Evolutionary conservation across 2,888 invertebrate species (phyloP).

Genomic region (Lasioglossum oenotherae): DNA sequence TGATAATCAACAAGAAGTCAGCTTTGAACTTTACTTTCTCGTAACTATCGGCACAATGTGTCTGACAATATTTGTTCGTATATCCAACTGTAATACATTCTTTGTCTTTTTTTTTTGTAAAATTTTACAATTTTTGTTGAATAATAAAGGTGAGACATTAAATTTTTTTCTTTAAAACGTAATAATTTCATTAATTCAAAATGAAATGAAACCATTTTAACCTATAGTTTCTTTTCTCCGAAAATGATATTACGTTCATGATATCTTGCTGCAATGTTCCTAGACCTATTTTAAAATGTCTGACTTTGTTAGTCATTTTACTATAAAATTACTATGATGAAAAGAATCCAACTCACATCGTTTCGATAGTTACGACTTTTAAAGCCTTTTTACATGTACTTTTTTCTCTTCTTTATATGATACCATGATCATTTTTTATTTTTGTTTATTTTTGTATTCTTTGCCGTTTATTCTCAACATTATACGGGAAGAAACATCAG

Average conservation of each 20-base stretch:
- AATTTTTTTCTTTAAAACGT: neutral
- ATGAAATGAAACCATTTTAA: neutral
- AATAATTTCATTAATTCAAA: neutral
- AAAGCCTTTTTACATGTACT: neutral
- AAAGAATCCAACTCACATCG: too few species aligned
- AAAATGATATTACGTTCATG: too few species aligned
- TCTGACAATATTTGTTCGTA: neutral
- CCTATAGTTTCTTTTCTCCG: too few species aligned
- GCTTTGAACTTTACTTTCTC: neutral
- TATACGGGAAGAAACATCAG: neutral
- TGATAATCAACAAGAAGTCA: neutral
- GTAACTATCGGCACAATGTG: neutral
- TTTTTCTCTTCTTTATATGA: neutral
- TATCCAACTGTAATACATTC: neutral
- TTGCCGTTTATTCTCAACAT: neutral
- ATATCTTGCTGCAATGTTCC: too few species aligned
- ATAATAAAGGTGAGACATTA: neutral
- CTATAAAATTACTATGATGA: too few species aligned
- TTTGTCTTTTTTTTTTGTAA: too few species aligned
- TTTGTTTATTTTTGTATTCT: neutral
- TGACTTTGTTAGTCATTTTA: too few species aligned
- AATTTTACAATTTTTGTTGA: neutral
- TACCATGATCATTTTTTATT: neutral
- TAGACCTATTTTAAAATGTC: too few species aligned
- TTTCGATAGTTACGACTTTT: too few species aligned